Evolutionary conservation across 2,797 vertebrate species (phyloP).

Genomic region (Tapera naevia): DNA sequence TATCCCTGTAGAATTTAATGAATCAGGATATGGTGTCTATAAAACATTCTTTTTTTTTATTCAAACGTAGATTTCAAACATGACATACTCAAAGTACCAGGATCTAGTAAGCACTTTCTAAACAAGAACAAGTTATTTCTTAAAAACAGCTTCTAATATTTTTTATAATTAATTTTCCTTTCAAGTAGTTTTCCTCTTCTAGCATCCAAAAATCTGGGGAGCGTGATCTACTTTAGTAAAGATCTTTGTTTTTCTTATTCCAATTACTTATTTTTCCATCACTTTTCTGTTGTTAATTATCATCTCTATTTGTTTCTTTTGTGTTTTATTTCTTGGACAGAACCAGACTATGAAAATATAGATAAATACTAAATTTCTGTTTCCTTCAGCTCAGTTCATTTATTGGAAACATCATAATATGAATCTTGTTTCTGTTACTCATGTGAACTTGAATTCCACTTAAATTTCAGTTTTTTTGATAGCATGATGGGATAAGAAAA

Average conservation of each 20-base stretch:
- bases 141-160: not conserved
- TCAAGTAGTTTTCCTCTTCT: not conserved
- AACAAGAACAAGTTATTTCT: not conserved
- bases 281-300: not conserved
- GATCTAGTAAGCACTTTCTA: not conserved
- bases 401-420: not conserved
- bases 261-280: not conserved
- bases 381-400: not conserved
- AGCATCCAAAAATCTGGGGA: not conserved
- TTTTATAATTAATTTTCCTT: not conserved
- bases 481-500: not conserved
- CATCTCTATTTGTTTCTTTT: not conserved
- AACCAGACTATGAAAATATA: not conserved
- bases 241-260: not conserved
- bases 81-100: not conserved
- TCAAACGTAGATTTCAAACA: not conserved
- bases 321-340: not conserved
- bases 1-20: not conserved
- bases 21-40: not conserved
- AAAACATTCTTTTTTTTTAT: not conserved
- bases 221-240: not conserved
- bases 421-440: not conserved
- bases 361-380: not conserved
- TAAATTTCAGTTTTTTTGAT: not conserved
- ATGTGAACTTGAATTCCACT: not conserved